Evolutionary conservation across 2,888 invertebrate species (phyloP).

Genomic region (Hydropsyche betteni): DNA sequence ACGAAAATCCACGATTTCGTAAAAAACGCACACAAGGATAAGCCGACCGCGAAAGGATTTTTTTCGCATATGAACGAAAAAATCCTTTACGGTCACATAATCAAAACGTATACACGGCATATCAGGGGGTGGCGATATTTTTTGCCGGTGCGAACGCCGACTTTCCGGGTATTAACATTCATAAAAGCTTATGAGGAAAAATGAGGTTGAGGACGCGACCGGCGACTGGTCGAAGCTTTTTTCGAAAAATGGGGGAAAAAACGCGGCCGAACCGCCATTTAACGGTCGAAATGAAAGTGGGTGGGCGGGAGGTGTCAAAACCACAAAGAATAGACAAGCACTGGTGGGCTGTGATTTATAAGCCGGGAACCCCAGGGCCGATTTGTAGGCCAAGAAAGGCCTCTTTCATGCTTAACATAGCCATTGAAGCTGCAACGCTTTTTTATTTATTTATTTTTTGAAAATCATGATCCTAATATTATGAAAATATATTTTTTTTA

Average conservation of each 20-base stretch:
- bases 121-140: background rate
- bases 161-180: slow-evolving; percentile 36
- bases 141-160: background rate
- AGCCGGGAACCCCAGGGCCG: slow-evolving; percentile 26
- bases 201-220: slow-evolving; percentile 29
- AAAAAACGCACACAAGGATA: slow-evolving; percentile 10
- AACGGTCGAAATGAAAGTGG: slow-evolving; percentile 23
- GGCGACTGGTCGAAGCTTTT: background rate
- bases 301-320: slow-evolving; percentile 45
- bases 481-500: too few relatives aligned
- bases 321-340: slow-evolving; percentile 49
- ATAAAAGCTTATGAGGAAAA: slow-evolving; percentile 38
- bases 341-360: slow-evolving; percentile 47
- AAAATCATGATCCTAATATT: background rate
- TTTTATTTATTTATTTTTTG: background rate
- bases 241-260: slow-evolving; percentile 4
- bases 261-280: slow-evolving; percentile 3
- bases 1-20: background rate
- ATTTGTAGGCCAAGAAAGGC: background rate
- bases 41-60: slow-evolving; percentile 24
- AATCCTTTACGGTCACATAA: slow-evolving; percentile 25
- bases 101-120: slow-evolving; percentile 9
- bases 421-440: slow-evolving; percentile 1
- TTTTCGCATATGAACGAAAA: slow-evolving; percentile 18
- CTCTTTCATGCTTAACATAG: slow-evolving; percentile 25